Percentiles rank a stretch among this genome's conserved stretches.
phyloP scores from a whole-genome alignment of 1,140 invertebrate species.

The Eriosoma lanigerum region DNA sequence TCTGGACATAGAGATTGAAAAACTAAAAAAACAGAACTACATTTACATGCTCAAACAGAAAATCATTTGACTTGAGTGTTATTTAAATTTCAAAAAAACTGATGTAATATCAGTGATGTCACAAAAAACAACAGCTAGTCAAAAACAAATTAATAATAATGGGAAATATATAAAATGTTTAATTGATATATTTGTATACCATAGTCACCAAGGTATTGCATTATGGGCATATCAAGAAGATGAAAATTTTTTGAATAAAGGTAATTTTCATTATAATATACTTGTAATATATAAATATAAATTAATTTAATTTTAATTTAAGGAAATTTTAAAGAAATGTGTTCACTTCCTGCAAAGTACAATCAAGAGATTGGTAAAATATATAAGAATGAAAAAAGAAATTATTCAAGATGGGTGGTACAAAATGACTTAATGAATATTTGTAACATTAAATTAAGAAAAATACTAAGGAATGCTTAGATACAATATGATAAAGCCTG shows the following conservation, averaged over 20 bases:
- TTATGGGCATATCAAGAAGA: background rate
- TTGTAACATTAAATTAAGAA: background rate
- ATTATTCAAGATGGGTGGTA: background rate
- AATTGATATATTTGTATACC: background rate
- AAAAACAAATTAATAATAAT: background rate
- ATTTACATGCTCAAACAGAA: background rate
- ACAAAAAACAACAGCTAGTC: background rate
- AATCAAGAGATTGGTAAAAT: background rate
- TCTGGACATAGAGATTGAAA: background rate
- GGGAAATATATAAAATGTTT: background rate
- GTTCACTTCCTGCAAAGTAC: background rate
- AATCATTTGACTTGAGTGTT: background rate
- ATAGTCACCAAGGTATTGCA: background rate
- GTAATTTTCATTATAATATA: background rate
- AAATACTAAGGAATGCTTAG: background rate
- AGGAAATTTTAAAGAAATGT: conserved; percentile 9
- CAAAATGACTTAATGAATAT: background rate
- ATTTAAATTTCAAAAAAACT: background rate
- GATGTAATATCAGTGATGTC: background rate
- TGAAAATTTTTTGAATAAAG: background rate
- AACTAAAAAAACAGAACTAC: background rate
- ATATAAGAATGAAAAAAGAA: background rate
- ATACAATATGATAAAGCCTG: background rate
- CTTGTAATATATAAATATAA: background rate
- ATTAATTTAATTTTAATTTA: background rate